phyloP scores from a whole-genome alignment of 2,797 vertebrate genomes.

The Telmatherina bonti region DNA sequence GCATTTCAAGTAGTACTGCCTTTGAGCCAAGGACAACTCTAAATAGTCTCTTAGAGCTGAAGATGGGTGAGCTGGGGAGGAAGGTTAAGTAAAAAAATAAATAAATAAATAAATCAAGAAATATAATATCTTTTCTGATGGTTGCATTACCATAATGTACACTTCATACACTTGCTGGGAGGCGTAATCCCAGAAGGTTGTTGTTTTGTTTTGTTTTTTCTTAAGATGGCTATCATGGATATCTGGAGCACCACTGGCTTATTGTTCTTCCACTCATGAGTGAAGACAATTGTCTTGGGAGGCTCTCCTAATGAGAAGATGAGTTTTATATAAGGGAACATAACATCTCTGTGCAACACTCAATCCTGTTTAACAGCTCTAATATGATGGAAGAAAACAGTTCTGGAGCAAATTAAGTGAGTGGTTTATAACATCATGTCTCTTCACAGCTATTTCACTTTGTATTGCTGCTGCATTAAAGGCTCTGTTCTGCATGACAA shows the following conservation, averaged over 20 bases:
- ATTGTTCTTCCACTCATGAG: conserved; percentile 69
- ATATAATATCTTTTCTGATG: conserved; percentile 64
- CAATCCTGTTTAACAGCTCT: conserved; percentile 69
- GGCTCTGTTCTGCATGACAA: conserved; percentile 70
- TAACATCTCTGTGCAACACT: conserved; percentile 53
- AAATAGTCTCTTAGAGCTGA: conserved; percentile 79
- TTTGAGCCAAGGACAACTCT: conserved; percentile 84
- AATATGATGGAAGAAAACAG: conserved; percentile 74
- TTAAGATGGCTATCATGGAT: conserved; percentile 64
- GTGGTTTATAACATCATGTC: conserved; percentile 70
- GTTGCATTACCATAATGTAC: conserved; percentile 66
- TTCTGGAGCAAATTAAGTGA: conserved; percentile 75
- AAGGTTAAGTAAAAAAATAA: conserved; percentile 75
- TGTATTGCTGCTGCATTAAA: conserved; percentile 59
- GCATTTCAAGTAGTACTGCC: conserved; percentile 81
- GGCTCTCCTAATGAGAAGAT: conserved; percentile 68
- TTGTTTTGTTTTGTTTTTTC: conserved; percentile 23
- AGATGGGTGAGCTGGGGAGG: conserved; percentile 63
- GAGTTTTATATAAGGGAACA: conserved; percentile 66
- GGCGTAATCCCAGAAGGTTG: conserved; percentile 57
- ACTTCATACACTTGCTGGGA: conserved; percentile 61
- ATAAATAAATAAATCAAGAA: too few species aligned
- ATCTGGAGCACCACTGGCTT: conserved; percentile 60
- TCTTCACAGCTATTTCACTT: conserved; percentile 72
- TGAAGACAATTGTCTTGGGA: conserved; percentile 68